A percentile compares a stretch with the other conserved stretches of the same genome.
These are phyloP conservation scores for Gymnorhina tibicen DNA, from an alignment of 2,113 vertebrate species.

Conservation along the genomic window DNA sequence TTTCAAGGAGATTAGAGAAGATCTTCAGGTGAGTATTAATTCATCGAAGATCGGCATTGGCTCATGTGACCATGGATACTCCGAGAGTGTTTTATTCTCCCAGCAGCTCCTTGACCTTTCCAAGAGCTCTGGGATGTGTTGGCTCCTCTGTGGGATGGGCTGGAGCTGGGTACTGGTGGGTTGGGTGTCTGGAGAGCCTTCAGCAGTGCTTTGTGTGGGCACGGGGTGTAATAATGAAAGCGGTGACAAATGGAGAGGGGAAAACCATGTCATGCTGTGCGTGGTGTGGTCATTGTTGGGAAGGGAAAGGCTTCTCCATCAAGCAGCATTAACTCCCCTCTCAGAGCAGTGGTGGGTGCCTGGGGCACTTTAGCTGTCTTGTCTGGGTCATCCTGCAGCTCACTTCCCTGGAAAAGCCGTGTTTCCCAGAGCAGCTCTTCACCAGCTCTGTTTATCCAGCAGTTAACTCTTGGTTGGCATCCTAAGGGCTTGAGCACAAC, in stretches of 20 bases:
- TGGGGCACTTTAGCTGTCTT: background rate
- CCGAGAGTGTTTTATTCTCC: background rate
- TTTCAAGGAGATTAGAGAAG: constrained; percentile 33
- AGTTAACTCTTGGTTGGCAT: background rate
- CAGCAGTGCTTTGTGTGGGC: background rate
- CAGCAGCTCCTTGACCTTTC: background rate
- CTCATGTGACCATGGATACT: background rate
- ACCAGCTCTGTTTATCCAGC: background rate
- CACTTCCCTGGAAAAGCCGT: background rate
- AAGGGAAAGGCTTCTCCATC: background rate
- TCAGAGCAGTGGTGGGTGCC: background rate
- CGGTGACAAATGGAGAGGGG: background rate
- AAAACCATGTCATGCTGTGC: no score
- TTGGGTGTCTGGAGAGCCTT: background rate
- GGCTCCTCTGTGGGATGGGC: background rate
- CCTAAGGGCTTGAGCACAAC: background rate
- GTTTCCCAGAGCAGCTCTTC: background rate
- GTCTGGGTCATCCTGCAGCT: background rate
- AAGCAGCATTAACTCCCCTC: background rate
- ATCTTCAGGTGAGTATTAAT: constrained; percentile 10
- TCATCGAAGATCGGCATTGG: background rate
- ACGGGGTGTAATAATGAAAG: background rate
- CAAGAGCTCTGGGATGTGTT: background rate
- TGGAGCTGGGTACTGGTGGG: accelerated
- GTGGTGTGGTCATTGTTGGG: background rate